These are phyloP conservation scores for Lomographa bimaculata DNA, from an alignment of 2,888 invertebrate species.

Conservation along the genomic window DNA sequence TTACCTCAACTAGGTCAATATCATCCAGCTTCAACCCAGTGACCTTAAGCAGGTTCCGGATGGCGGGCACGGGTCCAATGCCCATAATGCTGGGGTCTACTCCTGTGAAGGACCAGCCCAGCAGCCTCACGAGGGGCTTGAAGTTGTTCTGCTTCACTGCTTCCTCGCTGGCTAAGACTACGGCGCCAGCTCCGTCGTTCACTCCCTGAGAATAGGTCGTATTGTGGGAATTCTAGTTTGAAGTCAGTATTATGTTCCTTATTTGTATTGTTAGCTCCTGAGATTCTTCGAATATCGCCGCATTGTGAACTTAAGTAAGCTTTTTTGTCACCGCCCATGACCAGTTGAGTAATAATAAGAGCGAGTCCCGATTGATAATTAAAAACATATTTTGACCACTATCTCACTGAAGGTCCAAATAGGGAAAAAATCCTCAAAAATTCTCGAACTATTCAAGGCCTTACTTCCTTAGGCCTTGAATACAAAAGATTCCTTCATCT, in stretches of 20 bases:
- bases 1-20: slow-evolving; percentile 95
- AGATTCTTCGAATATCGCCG: too few species aligned
- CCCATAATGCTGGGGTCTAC: slow-evolving; percentile 99
- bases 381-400: too few species aligned
- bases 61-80: slow-evolving; percentile 97
- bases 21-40: slow-evolving; percentile 91
- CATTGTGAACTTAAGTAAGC: too few species aligned
- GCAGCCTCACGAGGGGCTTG: slow-evolving; percentile 93
- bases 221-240: not conserved
- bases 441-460: too few species aligned
- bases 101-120: slow-evolving; percentile 94
- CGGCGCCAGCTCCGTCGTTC: slow-evolving; percentile 96
- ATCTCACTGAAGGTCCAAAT: too few species aligned
- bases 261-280: too few species aligned
- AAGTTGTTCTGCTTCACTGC: slow-evolving; percentile 88
- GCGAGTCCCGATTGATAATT: too few species aligned
- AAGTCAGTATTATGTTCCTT: not conserved
- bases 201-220: slow-evolving; percentile 89
- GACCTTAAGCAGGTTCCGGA: slow-evolving; percentile 90
- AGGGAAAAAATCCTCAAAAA: too few species aligned
- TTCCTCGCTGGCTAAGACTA: slow-evolving; percentile 95
- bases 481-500: too few species aligned
- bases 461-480: too few species aligned
- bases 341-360: too few species aligned
- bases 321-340: too few species aligned